A percentile compares a stretch with the other conserved stretches of the same genome.
phyloP scores from a whole-genome alignment of 2,113 vertebrate species.

The Propithecus coquereli region DNA sequence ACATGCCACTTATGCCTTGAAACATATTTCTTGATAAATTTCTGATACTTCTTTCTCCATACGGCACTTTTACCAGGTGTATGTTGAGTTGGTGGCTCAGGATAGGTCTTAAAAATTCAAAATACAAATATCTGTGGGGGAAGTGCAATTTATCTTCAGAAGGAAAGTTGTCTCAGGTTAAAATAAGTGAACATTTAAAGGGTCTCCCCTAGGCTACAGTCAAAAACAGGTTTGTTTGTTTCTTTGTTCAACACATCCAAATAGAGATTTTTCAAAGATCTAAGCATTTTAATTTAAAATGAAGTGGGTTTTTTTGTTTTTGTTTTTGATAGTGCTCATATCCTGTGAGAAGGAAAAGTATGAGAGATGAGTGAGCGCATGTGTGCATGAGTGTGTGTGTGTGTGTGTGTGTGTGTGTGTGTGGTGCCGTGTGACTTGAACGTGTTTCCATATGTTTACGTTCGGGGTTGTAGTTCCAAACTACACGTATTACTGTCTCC shows the following conservation, averaged over 20 bases:
- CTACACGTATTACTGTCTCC: constrained; percentile 37
- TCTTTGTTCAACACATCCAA: constrained; percentile 58
- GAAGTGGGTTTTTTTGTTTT: constrained; percentile 19
- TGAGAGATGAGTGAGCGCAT: not conserved
- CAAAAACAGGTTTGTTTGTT: not conserved
- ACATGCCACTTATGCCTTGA: constrained; percentile 75
- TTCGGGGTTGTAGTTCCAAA: constrained; percentile 40
- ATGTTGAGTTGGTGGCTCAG: constrained; percentile 40
- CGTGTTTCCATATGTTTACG: constrained; percentile 45
- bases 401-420: not conserved
- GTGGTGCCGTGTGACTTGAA: not conserved
- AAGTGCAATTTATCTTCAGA: constrained; percentile 68
- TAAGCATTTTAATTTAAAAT: constrained; percentile 56
- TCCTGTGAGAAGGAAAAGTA: not conserved
- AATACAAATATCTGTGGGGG: not conserved
- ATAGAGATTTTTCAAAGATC: not conserved
- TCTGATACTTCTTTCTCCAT: constrained; percentile 32
- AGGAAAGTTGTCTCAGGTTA: constrained; percentile 55
- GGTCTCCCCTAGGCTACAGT: not conserved
- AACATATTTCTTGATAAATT: constrained; percentile 47
- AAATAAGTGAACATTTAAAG: not conserved
- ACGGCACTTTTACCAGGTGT: constrained; percentile 40
- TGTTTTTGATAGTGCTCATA: constrained; percentile 18
- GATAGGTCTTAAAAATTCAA: constrained; percentile 50
- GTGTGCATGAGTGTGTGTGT: accelerated